Base-by-base conservation (phyloP, 2,797 vertebrate species). In the Onychomys torridus region DNA sequence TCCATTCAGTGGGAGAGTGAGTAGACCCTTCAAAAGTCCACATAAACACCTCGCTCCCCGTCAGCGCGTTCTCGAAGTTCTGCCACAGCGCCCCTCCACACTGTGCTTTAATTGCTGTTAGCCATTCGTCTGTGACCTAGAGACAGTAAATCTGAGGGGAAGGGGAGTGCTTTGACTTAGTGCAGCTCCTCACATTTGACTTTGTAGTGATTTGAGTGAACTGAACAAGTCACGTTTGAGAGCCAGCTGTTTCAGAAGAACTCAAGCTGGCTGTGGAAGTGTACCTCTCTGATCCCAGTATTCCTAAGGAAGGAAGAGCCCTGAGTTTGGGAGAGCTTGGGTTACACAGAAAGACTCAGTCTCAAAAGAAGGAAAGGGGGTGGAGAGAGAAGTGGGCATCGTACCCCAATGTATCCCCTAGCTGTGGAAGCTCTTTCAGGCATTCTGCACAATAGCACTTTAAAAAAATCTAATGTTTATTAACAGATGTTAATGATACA, bases 21-120 rank as follows among this genome's bases (percentile, higher is more conserved):
- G 46, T 37, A n/a, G n/a, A 91, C 2, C 23, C 75, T 95, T 90
- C 57, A 92, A 94, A 88, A 81, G 76, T 69, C 78, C 46, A 55
- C 29, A 61, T n/a, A 14, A 40, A 25, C 5, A 57, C 7, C 7
- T n/a, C 6, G 7, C 43, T 37, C 5, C 1, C 6, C 76, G 21
- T 37, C 86, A 37, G 6, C n/a, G 57, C 40, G 2, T 21, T 27
- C 83, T 82, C 4, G 34, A 46, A 23, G 29, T 21, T 87, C 17
- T 27, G 1, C 75, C 27, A 57, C 0, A 29, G 55, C 27, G 10
- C 59, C 79, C 17, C 67, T 83, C 1, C 27, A 19, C 14, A 25
- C 12, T 32, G 10, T 55, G 27, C 34, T 86, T 65, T 55, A 27
- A 37, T 59, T 83, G 1, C 46, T 78, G 32, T 49, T 91, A 81